Evolutionary conservation across 2,888 invertebrate genomes (phyloP).

Genomic region (Onthophagus sagittarius): DNA sequence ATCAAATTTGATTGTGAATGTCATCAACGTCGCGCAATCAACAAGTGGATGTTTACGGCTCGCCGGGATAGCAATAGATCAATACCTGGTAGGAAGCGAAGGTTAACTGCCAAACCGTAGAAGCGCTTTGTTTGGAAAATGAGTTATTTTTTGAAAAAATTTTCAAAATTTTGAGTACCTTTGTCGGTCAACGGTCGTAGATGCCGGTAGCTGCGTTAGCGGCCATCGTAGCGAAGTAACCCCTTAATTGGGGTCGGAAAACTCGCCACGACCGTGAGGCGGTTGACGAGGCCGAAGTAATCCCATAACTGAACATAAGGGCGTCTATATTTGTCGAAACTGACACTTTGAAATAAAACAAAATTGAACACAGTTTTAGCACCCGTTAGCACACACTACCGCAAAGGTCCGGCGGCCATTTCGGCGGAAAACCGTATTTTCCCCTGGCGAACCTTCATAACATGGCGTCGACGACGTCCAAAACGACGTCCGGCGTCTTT

Average conservation of each 20-base stretch:
- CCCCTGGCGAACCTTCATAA: slow-evolving; percentile 19
- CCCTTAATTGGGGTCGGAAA: slow-evolving; percentile 29
- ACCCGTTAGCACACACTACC: slow-evolving; percentile 1
- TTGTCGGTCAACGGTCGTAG: slow-evolving; percentile 4
- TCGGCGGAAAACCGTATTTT: slow-evolving; percentile 1
- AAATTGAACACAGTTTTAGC: not conserved
- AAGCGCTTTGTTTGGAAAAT: not conserved
- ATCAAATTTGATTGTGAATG: not conserved
- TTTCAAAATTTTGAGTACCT: not conserved
- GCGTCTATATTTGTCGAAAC: slow-evolving; percentile 16
- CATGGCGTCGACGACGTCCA: slow-evolving; percentile 40
- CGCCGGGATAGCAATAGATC: not conserved
- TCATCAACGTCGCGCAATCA: not conserved
- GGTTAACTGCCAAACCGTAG: slow-evolving; percentile 4
- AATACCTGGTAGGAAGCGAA: not conserved
- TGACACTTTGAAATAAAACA: not conserved
- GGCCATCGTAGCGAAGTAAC: slow-evolving; percentile 20
- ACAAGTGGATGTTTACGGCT: slow-evolving; percentile 9
- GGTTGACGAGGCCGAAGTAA: slow-evolving; percentile 12
- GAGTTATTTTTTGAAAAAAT: not conserved
- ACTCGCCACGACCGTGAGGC: slow-evolving; percentile 16
- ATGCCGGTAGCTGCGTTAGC: not conserved
- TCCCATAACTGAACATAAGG: slow-evolving; percentile 6
- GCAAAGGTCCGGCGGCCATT: not conserved
- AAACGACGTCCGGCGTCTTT: slow-evolving; percentile 26